A percentile compares a stretch with the other conserved stretches of the same genome.
Conservation (phyloP, 2,113 vertebrate species). For the Eptesicus fuscus region DNA sequence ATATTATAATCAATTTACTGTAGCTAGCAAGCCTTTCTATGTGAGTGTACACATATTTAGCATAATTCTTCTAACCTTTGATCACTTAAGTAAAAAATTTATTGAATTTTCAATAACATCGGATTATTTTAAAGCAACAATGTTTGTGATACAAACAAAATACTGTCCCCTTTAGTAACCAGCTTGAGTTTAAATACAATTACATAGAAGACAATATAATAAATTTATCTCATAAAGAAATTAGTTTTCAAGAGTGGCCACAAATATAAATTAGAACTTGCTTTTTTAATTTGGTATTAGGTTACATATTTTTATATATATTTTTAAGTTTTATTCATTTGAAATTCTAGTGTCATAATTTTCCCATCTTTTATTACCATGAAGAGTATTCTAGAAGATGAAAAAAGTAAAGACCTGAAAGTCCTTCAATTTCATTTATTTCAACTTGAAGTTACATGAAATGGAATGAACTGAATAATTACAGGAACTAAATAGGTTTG, state of each 20-base stretch:
- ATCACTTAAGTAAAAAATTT: neutral
- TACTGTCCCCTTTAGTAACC: neutral
- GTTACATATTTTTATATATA: neutral
- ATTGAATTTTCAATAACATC: neutral
- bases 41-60: neutral
- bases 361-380: neutral
- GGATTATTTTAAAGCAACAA: neutral
- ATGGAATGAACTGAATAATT: neutral
- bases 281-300: neutral
- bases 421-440: neutral
- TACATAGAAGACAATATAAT: neutral
- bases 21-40: neutral
- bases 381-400: neutral
- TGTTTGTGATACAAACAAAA: neutral
- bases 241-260: neutral
- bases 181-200: neutral
- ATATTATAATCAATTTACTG: neutral
- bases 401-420: neutral
- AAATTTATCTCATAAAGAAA: constrained; percentile 5
- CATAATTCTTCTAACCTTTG: neutral
- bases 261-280: neutral
- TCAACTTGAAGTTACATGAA: neutral
- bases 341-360: neutral
- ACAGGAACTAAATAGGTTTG: neutral
- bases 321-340: constrained; percentile 6